phyloP scores from a whole-genome alignment of 2,113 vertebrate species.

The Archilochus colubris region DNA sequence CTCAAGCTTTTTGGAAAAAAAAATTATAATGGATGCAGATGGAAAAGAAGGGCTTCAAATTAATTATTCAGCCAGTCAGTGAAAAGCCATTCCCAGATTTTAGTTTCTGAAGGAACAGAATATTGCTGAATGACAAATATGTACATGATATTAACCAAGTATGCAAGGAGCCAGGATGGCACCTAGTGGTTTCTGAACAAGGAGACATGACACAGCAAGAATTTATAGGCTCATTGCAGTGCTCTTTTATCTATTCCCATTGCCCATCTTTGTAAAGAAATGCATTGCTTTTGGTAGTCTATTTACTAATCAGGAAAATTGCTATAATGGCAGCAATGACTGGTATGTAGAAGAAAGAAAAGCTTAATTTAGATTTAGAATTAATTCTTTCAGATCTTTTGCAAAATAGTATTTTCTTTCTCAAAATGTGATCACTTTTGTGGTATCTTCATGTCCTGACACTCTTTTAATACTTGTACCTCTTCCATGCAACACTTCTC shows the following conservation, averaged over 20 bases:
- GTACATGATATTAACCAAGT: neutral
- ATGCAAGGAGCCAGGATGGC: neutral
- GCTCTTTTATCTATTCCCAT: neutral
- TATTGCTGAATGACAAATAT: neutral
- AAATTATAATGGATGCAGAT: neutral
- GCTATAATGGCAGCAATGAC: neutral
- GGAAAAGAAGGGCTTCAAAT: neutral
- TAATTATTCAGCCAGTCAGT: neutral
- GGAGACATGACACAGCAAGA: neutral
- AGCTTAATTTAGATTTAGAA: neutral
- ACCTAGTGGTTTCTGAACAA: neutral
- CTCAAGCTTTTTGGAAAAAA: neutral
- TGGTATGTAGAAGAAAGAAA: neutral
- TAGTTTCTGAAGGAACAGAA: neutral
- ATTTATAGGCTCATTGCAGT: neutral
- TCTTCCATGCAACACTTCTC: neutral
- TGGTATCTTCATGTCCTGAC: neutral
- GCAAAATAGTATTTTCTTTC: neutral
- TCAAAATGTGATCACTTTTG: neutral
- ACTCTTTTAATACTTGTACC: neutral
- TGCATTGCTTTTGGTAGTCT: neutral
- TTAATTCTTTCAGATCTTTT: neutral
- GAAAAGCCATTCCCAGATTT: neutral
- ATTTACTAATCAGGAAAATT: neutral
- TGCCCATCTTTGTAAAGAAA: neutral